Conservation (phyloP, 2,888 invertebrate species). For the Drosophila ochracea region DNA sequence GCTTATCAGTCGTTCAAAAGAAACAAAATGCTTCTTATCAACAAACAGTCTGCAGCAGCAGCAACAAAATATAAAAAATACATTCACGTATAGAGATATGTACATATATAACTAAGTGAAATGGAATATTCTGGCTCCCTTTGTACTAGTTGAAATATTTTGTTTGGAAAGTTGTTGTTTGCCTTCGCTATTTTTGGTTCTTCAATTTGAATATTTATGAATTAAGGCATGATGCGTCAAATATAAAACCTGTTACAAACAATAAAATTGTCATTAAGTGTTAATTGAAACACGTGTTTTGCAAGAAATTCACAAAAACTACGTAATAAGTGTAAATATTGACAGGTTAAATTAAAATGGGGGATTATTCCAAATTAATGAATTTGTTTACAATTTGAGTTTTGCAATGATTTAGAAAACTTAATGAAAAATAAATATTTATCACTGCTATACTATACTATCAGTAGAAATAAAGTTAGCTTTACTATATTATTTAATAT, state of each 20-base stretch:
- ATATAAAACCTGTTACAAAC: background rate
- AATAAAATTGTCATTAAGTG: background rate
- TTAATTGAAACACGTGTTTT: background rate
- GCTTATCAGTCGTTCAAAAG: constrained; percentile 74
- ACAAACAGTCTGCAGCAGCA: constrained; percentile 60
- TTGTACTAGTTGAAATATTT: constrained; percentile 14
- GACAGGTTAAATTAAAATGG: background rate
- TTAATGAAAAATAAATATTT: background rate
- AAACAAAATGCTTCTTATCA: constrained; percentile 73
- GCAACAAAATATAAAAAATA: constrained; percentile 24
- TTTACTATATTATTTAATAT: no score
- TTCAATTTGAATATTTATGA: background rate
- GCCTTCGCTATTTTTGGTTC: background rate
- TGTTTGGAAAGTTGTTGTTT: constrained; percentile 11
- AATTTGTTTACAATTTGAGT: background rate
- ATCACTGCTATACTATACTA: background rate
- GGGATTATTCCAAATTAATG: background rate
- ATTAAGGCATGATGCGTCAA: constrained; percentile 9
- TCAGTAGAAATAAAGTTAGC: no score
- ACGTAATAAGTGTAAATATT: background rate
- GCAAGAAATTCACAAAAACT: background rate
- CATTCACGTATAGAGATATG: background rate
- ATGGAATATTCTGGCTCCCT: constrained; percentile 20
- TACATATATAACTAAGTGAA: constrained; percentile 11
- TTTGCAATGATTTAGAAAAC: background rate